These are phyloP conservation scores for Grapholita molesta DNA, from an alignment of 1,140 invertebrate genomes.

Conservation along the genomic window DNA sequence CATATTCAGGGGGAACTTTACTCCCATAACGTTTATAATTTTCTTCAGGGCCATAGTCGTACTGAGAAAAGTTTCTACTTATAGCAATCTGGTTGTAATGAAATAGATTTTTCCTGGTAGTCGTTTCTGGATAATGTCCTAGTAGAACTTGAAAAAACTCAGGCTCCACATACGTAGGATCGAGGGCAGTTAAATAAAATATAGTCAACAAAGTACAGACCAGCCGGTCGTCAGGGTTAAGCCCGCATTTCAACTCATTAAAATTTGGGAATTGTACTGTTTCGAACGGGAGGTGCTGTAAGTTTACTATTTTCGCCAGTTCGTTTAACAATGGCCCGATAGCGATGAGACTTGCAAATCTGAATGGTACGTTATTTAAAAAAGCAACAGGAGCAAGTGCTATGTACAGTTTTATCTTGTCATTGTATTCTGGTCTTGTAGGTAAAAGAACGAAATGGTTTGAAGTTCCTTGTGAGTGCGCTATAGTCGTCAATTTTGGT, in stretches of 20 bases:
- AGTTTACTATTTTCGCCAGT: background rate
- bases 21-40: background rate
- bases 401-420: background rate
- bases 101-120: background rate
- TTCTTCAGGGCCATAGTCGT: background rate
- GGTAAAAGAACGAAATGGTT: background rate
- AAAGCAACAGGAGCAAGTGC: background rate
- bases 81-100: background rate
- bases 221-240: too few relatives aligned
- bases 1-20: background rate
- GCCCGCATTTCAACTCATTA: too few relatives aligned
- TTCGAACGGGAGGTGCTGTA: background rate
- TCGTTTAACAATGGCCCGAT: background rate
- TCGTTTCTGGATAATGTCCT: background rate
- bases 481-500: constrained; percentile 65
- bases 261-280: too few relatives aligned
- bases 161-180: background rate
- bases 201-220: background rate
- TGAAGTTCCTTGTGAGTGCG: constrained; percentile 75
- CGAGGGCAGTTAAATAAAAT: background rate
- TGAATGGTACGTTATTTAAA: background rate
- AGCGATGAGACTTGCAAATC: background rate
- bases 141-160: background rate
- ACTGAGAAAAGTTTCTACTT: background rate
- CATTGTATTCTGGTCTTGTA: background rate